These are phyloP conservation scores for Tiphia femorata DNA, from an alignment of 2,888 invertebrate species.

Conservation along the genomic window DNA sequence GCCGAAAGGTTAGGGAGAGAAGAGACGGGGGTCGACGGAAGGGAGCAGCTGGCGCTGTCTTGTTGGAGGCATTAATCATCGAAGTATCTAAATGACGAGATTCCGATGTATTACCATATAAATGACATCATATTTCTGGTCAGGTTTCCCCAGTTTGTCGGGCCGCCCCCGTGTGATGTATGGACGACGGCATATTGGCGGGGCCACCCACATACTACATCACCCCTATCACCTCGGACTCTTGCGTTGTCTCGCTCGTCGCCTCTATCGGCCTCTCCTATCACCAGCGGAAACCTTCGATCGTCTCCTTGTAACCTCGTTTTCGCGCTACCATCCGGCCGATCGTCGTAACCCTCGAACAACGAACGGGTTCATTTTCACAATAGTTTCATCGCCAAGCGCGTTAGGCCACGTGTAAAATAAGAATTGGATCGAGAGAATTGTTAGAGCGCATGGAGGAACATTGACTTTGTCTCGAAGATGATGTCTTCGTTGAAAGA, in stretches of 20 bases:
- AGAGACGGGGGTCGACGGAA: conserved; percentile 7
- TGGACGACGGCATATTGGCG: conserved; percentile 68
- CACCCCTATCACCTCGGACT: conserved; percentile 59
- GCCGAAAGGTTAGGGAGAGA: not conserved
- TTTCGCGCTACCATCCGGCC: no score
- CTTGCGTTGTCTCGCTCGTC: no score
- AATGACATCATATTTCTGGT: conserved; percentile 70
- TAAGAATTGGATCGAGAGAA: no score
- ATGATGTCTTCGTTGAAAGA: no score
- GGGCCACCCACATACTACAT: conserved; percentile 50
- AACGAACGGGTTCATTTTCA: no score
- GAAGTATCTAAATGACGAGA: conserved; percentile 70
- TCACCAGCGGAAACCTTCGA: no score
- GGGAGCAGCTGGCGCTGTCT: conserved; percentile 65
- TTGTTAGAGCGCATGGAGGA: no score
- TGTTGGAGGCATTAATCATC: conserved; percentile 68
- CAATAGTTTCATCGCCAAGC: no score
- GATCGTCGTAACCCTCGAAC: no score
- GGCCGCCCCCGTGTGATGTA: conserved; percentile 64
- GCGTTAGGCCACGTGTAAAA: no score
- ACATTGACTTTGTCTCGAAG: no score
- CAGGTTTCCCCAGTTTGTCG: conserved; percentile 68
- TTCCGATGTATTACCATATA: conserved; percentile 70
- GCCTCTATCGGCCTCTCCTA: conserved; percentile 44
- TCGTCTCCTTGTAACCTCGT: no score